Base-by-base conservation (phyloP, 2,888 invertebrate genomes). In the Clanis bilineata region DNA sequence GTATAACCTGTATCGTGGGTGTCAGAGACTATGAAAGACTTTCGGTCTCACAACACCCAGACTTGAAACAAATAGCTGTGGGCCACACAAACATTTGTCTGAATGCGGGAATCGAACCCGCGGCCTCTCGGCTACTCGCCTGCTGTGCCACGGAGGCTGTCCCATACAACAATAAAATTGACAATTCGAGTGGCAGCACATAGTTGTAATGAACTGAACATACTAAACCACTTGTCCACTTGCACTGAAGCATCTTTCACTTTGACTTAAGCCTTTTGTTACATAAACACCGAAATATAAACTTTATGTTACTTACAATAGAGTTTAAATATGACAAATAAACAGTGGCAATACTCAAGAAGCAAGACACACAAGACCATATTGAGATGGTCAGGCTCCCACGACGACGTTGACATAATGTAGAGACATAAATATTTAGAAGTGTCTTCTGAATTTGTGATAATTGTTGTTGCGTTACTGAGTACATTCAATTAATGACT, bases 301-400 rank as follows among this genome's bases (percentile, higher is more conserved):
- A 56, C 55, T 12, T 4, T 56, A 38, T 23, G 3, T 12, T 9
- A n/a, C n/a, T 38, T 0, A n/a, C 2, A 0, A 38, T 38, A 56
- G 12, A 38, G 55, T 38, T 56, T 6, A 7, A 39, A 39, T 39
- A 21, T 6, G 6, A 51, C 18, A 18, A 9, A n/a, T n/a, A 23
- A 12, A 18, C n/a, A 57, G 15, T 25, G n/a, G 39, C 21, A 44
- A 21, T 44, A 54, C 22, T 55, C 25, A 39, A 28, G 43, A 25
- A 51, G 51, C 18, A 54, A 38, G 79, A 73, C 75, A 82, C 77
- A 85, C 73, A 80, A 77, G 72, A 79, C 69, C 56, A 62, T 73
- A 79, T 86, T 87, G 86, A 83, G 85, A 73, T 83, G 85, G 84
- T 85, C 84, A 86, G 82, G 86, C 82, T 88, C 88, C 88, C 88